Conservation (phyloP, 2,113 vertebrate genomes). For the Manacus vitellinus region DNA sequence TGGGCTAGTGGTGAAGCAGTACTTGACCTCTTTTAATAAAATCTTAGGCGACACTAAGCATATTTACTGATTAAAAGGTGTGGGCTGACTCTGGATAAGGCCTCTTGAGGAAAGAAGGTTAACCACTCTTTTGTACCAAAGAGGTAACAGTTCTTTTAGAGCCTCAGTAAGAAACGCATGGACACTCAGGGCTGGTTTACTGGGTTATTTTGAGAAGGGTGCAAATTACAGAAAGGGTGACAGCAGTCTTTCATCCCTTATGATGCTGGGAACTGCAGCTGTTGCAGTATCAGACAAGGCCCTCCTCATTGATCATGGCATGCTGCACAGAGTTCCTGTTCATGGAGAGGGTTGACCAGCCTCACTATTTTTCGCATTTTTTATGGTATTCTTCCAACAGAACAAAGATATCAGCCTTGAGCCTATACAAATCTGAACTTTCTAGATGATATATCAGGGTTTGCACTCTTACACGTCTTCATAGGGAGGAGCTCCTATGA, state of each 20-base stretch:
- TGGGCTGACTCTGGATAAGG: neutral
- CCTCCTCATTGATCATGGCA: neutral
- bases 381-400: neutral
- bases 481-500: neutral
- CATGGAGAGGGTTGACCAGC: neutral
- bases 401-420: neutral
- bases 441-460: neutral
- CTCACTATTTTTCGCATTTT: neutral
- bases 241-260: neutral
- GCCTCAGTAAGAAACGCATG: neutral
- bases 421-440: neutral
- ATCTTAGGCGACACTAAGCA: neutral
- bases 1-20: neutral
- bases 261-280: neutral
- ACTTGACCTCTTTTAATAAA: neutral
- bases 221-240: neutral
- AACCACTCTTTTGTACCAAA: neutral
- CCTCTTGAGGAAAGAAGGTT: neutral
- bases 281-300: rapidly evolving
- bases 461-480: rapidly evolving
- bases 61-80: neutral
- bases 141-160: neutral
- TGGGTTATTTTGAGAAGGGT: neutral
- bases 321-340: neutral
- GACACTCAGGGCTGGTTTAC: neutral